Evolutionary conservation across 2,888 invertebrate species (phyloP), one percentile per base, ranked within the genome.

Genomic region (Drosophila mettleri): DNA sequence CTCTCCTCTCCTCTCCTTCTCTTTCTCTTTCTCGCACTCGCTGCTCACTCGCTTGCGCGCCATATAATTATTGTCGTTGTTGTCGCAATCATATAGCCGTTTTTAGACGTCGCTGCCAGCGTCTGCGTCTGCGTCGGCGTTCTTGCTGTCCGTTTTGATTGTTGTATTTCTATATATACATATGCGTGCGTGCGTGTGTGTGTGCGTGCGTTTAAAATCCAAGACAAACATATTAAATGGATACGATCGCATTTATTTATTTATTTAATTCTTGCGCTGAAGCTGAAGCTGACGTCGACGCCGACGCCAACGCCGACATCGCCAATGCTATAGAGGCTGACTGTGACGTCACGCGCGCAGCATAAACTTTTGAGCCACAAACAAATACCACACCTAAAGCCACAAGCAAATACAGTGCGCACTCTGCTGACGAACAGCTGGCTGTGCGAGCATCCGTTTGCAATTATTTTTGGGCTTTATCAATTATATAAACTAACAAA

Each of bases 11-110:
- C 16, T 7, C 9, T n/a, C 16, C 46, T 9, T 18, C n/a, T 16
- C 2, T 12, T 16, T 16, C 27, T 16, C 46, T 46, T 3, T 27
- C 43, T 39, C 10, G 0, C 20, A 16, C n/a, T 31, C n/a, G 9
- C 41, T n/a, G 4, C 34, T 10, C 20, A 6, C 24, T 18, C 53
- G 8, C 39, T 18, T 22, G 14, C 27, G 33, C 8, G 22, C 46
- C 46, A 18, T 39, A 51, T 34, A 34, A 43, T 48, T 58, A 45
- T 66, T 66, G 67, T 58, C 51, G 61, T 45, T 77, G 74, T 80
- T 86, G 85, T 82, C 82, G 86, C 82, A 85, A 71, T 87, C 74
- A 58, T 69, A 70, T 72, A 68, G 83, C 74, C 80, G 77, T 74
- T 86, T 81, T 69, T 86, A 81, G 81, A 77, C 70, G 62, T 67